These are phyloP conservation scores for Drosophila pseudotalamancana DNA, from an alignment of 2,888 invertebrate genomes.

Conservation along the genomic window DNA sequence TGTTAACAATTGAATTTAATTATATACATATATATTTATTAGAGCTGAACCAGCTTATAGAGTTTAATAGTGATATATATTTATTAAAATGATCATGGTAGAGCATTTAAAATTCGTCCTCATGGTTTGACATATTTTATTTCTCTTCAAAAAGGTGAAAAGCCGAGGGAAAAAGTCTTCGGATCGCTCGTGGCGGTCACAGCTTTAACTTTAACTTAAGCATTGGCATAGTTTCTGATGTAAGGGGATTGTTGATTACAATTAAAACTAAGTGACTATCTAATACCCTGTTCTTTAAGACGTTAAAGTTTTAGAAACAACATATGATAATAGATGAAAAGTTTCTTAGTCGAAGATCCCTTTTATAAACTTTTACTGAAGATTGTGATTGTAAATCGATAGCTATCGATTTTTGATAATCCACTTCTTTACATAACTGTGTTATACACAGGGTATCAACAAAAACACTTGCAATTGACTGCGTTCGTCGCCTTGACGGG, in stretches of 20 bases:
- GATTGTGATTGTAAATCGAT: too few species aligned
- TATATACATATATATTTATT: neutral
- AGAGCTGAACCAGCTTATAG: too few species aligned
- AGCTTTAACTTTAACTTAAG: conserved; percentile 51
- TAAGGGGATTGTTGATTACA: neutral
- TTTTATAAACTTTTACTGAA: too few species aligned
- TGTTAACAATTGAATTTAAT: too few species aligned
- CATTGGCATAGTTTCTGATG: conserved; percentile 53
- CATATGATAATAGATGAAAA: too few species aligned
- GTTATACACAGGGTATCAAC: neutral
- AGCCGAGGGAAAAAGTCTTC: conserved; percentile 42
- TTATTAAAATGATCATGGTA: neutral
- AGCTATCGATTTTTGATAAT: too few species aligned
- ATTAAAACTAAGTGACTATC: neutral
- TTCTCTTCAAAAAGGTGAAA: conserved; percentile 51
- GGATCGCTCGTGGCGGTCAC: conserved; percentile 45
- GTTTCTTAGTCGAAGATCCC: too few species aligned
- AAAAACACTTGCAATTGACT: conserved; percentile 24
- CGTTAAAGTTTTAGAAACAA: too few species aligned
- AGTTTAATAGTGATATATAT: too few species aligned
- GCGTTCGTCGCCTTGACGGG: conserved; percentile 16
- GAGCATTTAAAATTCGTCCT: neutral
- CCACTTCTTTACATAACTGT: too few species aligned
- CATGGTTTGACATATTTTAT: neutral
- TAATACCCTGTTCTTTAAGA: neutral